Percentiles rank a stretch among this genome's conserved stretches.
phyloP scores from a whole-genome alignment of 2,113 vertebrate species.

The Chaenocephalus aceratus region DNA sequence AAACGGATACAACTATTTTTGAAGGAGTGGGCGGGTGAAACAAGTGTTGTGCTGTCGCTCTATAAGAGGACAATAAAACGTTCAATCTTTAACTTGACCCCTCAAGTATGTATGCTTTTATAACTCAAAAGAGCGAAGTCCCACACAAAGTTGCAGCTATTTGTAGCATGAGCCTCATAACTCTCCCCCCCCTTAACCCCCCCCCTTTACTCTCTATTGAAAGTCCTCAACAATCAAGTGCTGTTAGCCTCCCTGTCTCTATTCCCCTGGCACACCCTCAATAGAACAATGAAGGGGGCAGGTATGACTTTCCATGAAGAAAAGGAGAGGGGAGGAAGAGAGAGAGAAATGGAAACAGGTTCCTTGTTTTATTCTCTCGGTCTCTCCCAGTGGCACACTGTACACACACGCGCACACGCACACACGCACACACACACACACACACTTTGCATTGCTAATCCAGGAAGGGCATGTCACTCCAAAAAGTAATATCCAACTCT shows the following conservation, averaged over 20 bases:
- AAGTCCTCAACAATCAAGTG: conserved; percentile 69
- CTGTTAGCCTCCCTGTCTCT: conserved; percentile 73
- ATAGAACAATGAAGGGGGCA: conserved; percentile 85
- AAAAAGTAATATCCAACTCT: not conserved
- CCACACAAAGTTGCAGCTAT: conserved; percentile 56
- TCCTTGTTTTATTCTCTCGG: conserved; percentile 43
- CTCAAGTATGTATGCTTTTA: conserved; percentile 48
- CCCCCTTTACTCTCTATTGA: conserved; percentile 52
- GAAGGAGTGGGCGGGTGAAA: conserved; percentile 47
- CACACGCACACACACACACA: not conserved
- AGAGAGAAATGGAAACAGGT: conserved; percentile 68
- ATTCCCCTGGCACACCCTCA: conserved; percentile 83
- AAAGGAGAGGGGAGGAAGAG: conserved; percentile 21
- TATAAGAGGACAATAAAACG: conserved; percentile 68
- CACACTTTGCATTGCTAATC: not conserved
- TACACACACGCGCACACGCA: conserved; percentile 2
- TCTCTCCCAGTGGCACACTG: conserved; percentile 18
- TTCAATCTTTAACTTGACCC: conserved; percentile 79
- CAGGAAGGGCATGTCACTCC: not conserved
- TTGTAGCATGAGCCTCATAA: conserved; percentile 49
- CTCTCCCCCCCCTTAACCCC: not conserved
- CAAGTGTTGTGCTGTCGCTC: conserved; percentile 36
- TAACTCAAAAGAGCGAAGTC: conserved; percentile 70
- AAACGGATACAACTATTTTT: conserved; percentile 37
- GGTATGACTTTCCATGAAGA: conserved; percentile 74